phyloP scores from a whole-genome alignment of 2,888 invertebrate species.

The Ectropis crepuscularia region DNA sequence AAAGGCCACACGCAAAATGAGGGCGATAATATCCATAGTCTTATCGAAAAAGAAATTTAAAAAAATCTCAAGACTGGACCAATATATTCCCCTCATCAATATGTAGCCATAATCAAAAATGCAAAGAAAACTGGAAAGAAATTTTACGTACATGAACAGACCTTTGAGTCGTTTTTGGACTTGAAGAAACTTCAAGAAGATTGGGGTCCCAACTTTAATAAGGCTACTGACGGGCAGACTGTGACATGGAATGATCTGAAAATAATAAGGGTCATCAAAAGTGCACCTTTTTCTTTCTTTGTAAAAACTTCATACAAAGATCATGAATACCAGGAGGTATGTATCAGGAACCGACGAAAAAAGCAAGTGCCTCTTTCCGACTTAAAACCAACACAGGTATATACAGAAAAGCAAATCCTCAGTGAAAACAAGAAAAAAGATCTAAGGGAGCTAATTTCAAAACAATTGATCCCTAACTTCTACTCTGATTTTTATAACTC shows the following conservation, averaged over 20 bases:
- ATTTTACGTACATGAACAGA: constrained; percentile 15
- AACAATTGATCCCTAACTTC: background rate
- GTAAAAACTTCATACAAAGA: constrained; percentile 8
- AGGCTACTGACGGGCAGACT: constrained; percentile 1
- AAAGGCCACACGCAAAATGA: constrained; percentile 39
- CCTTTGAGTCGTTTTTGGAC: constrained; percentile 7
- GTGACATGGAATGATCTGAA: constrained; percentile 14
- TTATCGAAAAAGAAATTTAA: constrained; percentile 39
- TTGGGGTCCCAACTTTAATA: too few relatives aligned
- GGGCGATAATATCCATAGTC: constrained; percentile 28
- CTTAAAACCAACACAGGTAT: constrained; percentile 7
- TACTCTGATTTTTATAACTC: background rate
- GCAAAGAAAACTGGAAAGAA: constrained; percentile 20
- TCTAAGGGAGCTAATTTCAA: constrained; percentile 8
- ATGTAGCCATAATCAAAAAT: constrained; percentile 33
- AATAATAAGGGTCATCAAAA: constrained; percentile 4
- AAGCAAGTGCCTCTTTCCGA: constrained; percentile 8
- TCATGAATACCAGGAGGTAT: constrained; percentile 7
- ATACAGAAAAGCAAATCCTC: constrained; percentile 5
- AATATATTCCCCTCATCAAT: constrained; percentile 37
- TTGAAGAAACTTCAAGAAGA: background rate
- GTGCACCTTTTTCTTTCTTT: constrained; percentile 7
- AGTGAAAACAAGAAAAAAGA: constrained; percentile 8
- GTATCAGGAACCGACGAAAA: constrained; percentile 2
- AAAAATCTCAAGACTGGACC: constrained; percentile 35